Conservation (phyloP, 1,140 invertebrate genomes). For the Drosophila nannoptera region DNA sequence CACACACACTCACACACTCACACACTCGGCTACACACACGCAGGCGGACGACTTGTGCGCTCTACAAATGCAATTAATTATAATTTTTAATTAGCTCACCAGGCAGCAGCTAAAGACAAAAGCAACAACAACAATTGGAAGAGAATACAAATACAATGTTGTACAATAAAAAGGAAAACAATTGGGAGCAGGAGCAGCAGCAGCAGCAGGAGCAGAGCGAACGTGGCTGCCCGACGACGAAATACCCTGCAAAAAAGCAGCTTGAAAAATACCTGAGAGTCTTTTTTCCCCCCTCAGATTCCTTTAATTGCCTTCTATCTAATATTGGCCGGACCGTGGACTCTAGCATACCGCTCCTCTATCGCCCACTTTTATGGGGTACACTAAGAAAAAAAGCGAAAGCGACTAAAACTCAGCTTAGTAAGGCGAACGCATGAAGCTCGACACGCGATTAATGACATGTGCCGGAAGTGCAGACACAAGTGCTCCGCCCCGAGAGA, state of each 20-base stretch:
- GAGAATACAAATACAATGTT: slow-evolving; percentile 38
- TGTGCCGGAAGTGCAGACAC: neutral
- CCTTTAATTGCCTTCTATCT: neutral
- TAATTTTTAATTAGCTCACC: slow-evolving; percentile 74
- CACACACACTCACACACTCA: slow-evolving; percentile 33
- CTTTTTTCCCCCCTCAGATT: no score
- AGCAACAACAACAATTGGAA: slow-evolving; percentile 45
- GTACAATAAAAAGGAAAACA: slow-evolving; percentile 40
- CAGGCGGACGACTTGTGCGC: slow-evolving; percentile 49
- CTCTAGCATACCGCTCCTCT: neutral
- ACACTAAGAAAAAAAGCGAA: slow-evolving; percentile 28
- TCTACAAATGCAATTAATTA: slow-evolving; percentile 75
- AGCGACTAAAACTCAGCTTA: slow-evolving; percentile 64
- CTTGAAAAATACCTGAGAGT: no score
- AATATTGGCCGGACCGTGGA: neutral
- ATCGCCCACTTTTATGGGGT: neutral
- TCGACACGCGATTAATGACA: slow-evolving; percentile 72
- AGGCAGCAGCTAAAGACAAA: slow-evolving; percentile 13
- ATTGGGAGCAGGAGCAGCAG: neutral
- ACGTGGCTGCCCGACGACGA: neutral
- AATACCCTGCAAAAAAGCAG: neutral
- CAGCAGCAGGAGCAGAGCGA: no score
- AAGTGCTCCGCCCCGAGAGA: neutral
- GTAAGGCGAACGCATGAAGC: slow-evolving; percentile 67
- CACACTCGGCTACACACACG: no score